These are phyloP conservation scores for Phymatocera aterrima DNA, from an alignment of 2,888 invertebrate genomes.

Conservation along the genomic window DNA sequence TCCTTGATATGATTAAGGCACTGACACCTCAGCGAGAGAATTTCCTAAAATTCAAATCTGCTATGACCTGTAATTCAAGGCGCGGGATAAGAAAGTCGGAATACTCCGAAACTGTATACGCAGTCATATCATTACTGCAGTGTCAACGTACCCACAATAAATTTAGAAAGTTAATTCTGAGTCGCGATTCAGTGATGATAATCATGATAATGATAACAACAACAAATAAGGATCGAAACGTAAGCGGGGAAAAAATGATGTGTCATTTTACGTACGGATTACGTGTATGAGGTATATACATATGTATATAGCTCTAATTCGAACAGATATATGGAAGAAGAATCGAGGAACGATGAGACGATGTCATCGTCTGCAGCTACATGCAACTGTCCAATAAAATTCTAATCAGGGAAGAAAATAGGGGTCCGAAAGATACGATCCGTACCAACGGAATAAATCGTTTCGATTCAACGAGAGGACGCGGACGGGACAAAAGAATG, in stretches of 20 bases:
- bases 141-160: constrained; percentile 15
- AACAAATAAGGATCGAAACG: not conserved
- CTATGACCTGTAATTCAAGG: not conserved
- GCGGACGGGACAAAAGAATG: constrained; percentile 10
- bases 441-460: not conserved
- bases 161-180: not conserved
- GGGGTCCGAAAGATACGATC: not conserved
- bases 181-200: not conserved
- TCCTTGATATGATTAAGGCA: constrained; percentile 16
- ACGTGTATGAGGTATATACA: too few relatives aligned
- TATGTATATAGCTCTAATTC: too few relatives aligned
- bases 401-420: constrained; percentile 1
- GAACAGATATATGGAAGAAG: too few relatives aligned
- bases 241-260: not conserved
- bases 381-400: not conserved
- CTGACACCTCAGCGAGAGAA: constrained; percentile 9
- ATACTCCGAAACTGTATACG: not conserved
- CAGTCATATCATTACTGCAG: not conserved
- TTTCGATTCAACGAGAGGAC: constrained; percentile 12
- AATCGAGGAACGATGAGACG: too few relatives aligned
- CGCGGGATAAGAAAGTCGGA: not conserved
- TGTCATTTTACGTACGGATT: not conserved
- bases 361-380: too few relatives aligned
- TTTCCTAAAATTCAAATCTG: not conserved
- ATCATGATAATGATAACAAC: not conserved